Base-by-base conservation (phyloP, 2,797 vertebrate genomes). In the Poeciliopsis presidionis region DNA sequence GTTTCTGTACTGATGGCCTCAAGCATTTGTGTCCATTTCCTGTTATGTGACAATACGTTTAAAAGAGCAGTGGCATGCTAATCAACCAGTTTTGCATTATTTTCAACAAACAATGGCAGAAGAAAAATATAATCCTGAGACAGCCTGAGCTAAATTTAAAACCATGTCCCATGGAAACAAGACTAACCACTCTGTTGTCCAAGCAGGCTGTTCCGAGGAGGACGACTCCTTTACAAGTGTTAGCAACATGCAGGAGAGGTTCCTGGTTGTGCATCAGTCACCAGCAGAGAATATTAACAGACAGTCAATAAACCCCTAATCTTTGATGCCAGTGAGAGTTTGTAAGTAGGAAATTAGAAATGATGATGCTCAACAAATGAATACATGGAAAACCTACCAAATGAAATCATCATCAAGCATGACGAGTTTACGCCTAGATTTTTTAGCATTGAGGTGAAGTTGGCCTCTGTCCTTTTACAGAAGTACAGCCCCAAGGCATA, bases 11-110 rank as follows among this genome's bases (percentile, higher is more conserved):
- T 53, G 14, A 25, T 33, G 4, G 49, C 55, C 13, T 33, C 20
- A 78, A 6, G n/a, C 55, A 67, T 73, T 63, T 36, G 39, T 47
- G 73, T 78, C 65, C 30, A 73, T 53, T 61, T 79, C 49, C 61
- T 76, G 43, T 69, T 30, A 22, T 25, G 57, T 70, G 59, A 22
- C 47, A 36, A 18, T 13, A 30, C 12, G 7, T 63, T 41, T 73
- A 45, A 69, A 69, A 53, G 7, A 30, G 33, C 46, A 33, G 18
- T 25, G 18, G 12, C 22, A 36, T 49, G 36, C 30, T 70, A 61
- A 73, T 73, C 30, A 72, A 41, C 33, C 61, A 13, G 63, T 53
- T 41, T 7, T 47, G 65, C 49, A 14, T 5, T 49, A 11, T 45
- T 74, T 74, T 75, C 28, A 33, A 47, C 73, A 45, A 41, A 30